Evolutionary conservation across 2,888 invertebrate species (phyloP).

Genomic region (Cynaeus angustus): DNA sequence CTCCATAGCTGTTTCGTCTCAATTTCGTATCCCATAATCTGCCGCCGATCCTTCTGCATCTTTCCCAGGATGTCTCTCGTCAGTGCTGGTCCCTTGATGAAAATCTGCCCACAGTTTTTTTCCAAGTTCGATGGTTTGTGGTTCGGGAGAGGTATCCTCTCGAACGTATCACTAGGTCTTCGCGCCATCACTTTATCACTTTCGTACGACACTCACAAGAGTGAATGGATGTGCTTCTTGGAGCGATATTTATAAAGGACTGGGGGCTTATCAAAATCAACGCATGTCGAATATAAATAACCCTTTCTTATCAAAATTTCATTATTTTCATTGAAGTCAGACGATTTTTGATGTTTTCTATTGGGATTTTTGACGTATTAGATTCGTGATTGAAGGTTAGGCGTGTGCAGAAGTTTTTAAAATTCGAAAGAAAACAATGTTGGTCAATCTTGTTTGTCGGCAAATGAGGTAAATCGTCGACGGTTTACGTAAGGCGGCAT

Average conservation of each 20-base stretch:
- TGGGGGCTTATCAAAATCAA: conserved; percentile 28
- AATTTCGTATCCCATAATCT: conserved; percentile 65
- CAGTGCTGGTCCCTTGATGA: conserved; percentile 65
- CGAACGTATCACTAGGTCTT: conserved; percentile 32
- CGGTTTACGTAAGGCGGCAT: too few relatives aligned
- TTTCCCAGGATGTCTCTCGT: conserved; percentile 68
- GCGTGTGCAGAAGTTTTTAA: background rate
- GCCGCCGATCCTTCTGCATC: conserved; percentile 63
- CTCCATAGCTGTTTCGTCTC: conserved; percentile 65
- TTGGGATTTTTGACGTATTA: conserved; percentile 22
- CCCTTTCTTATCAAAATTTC: conserved; percentile 28
- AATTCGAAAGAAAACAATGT: background rate
- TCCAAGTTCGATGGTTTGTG: conserved; percentile 53
- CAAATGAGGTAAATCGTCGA: too few relatives aligned
- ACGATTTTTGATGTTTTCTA: conserved; percentile 6
- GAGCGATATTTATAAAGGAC: conserved; percentile 39
- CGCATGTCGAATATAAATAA: conserved; percentile 19
- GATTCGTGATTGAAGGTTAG: background rate
- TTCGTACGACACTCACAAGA: conserved; percentile 6
- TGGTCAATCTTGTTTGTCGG: background rate
- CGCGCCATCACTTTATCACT: conserved; percentile 38
- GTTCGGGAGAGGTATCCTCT: conserved; percentile 3
- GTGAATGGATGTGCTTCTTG: background rate
- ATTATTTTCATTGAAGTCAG: conserved; percentile 37
- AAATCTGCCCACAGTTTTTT: conserved; percentile 66